Evolutionary conservation across 2,113 vertebrate genomes (phyloP), one percentile per base, ranked within the genome.

Genomic region (Phyllopteryx taeniolatus): DNA sequence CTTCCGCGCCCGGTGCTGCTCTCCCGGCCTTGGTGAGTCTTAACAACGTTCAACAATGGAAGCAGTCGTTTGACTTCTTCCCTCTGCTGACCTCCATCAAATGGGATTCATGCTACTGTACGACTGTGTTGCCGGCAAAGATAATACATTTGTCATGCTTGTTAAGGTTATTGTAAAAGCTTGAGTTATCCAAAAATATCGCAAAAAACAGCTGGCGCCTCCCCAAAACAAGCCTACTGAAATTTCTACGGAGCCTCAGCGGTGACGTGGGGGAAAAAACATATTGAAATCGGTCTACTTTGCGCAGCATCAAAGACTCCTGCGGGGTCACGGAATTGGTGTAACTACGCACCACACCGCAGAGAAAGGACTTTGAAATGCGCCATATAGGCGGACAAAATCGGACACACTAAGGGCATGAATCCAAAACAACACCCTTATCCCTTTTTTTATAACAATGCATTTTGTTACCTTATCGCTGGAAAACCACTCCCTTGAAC

Each of bases 1-100:
- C 53, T 57, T 42, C 76, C 2, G 11, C 60, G 20, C 3, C 79
- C 46, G 79, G 82, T 43, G 72, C 80, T 68, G 84, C 93, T 77
- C 90, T 96, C 91, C 93, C 96, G 86, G 89, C 92, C 65, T 77
- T 96, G 91, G 98, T 98, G 89, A 91, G 94, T 19, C 49, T 53
- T 53, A 6, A 2, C 35, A 39, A 39, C 2, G 2, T 6, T 39
- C 27, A 27, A 27, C 27, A 39, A 2, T 3, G 1, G 35, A 39
- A 39, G 1, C 27, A 1, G 27, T 27, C 27, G 27, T 27, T 27
- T 27, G 27, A 27, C 27, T 27, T 91, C 68, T 72, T 85, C 77
- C 49, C 19, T 27, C 56, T 56, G 2, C 49, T 56, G 31, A 56
- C 63, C 61, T 43, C 60, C 17, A 20, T 15, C 39, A 42, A 42